Percentiles rank a stretch among this genome's conserved stretches.
These are phyloP conservation scores for Holotrichia oblita DNA, from an alignment of 1,140 invertebrate species.

Conservation along the genomic window DNA sequence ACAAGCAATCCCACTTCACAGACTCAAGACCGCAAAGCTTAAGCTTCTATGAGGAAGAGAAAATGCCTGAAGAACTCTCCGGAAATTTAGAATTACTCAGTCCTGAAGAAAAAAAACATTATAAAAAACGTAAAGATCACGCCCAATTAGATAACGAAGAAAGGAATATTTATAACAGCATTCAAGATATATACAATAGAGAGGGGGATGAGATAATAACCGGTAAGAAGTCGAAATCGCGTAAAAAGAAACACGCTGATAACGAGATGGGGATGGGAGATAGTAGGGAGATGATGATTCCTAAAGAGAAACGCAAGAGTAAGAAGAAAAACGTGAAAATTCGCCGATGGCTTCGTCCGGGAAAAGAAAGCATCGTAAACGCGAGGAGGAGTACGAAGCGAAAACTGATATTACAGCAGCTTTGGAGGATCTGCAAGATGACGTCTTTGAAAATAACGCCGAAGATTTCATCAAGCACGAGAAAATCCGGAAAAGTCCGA, in stretches of 20 bases:
- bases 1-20: slow-evolving; percentile 59
- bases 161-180: slow-evolving; percentile 57
- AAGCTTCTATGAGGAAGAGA: slow-evolving; percentile 61
- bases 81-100: slow-evolving; percentile 60
- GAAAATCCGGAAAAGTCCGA: slow-evolving; percentile 56
- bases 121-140: slow-evolving; percentile 56
- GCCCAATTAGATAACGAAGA: slow-evolving; percentile 57
- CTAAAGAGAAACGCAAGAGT: slow-evolving; percentile 58
- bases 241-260: slow-evolving; percentile 53
- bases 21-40: slow-evolving; percentile 60
- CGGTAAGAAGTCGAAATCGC: slow-evolving; percentile 56
- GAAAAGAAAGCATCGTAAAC: slow-evolving; percentile 56
- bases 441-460: slow-evolving; percentile 58
- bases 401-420: slow-evolving; percentile 57
- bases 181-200: slow-evolving; percentile 56
- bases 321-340: slow-evolving; percentile 59
- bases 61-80: slow-evolving; percentile 59
- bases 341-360: slow-evolving; percentile 50
- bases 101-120: slow-evolving; percentile 59
- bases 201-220: slow-evolving; percentile 56
- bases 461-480: slow-evolving; percentile 53
- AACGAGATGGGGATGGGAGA: slow-evolving; percentile 57
- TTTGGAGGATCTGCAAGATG: slow-evolving; percentile 60
- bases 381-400: slow-evolving; percentile 58
- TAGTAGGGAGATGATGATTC: slow-evolving; percentile 61